Conservation (phyloP, 2,113 vertebrate genomes). For the Symphodus melops region DNA sequence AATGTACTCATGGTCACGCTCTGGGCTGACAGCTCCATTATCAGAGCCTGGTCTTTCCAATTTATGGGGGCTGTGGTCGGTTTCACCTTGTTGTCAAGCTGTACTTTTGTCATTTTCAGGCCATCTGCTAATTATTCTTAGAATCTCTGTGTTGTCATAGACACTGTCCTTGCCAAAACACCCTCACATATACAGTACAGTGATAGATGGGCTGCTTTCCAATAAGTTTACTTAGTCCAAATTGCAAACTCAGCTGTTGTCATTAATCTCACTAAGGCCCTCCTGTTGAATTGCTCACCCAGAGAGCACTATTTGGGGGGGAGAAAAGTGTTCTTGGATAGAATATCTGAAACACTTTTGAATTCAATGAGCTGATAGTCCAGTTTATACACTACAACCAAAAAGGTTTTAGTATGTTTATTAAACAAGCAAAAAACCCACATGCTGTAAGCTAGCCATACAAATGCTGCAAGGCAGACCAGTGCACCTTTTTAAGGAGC, state of each 20-base stretch:
- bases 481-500: no score
- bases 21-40: background rate
- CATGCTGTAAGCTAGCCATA: no score
- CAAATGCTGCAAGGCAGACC: no score
- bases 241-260: slow-evolving; percentile 34
- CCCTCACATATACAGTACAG: background rate
- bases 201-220: slow-evolving; percentile 48
- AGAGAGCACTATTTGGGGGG: background rate
- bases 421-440: background rate
- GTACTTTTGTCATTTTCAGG: slow-evolving; percentile 17
- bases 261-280: slow-evolving; percentile 43
- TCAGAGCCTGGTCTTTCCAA: background rate
- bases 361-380: background rate
- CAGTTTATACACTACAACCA: background rate
- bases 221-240: slow-evolving; percentile 40
- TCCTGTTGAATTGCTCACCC: slow-evolving; percentile 23
- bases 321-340: background rate
- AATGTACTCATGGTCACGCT: background rate
- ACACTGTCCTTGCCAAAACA: slow-evolving; percentile 30
- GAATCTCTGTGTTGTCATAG: background rate
- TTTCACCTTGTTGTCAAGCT: slow-evolving; percentile 26
- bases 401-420: background rate
- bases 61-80: background rate
- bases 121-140: slow-evolving; percentile 28
- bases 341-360: background rate